Base-by-base conservation (phyloP, 2,113 vertebrate genomes). In the Takifugu bimaculatus region DNA sequence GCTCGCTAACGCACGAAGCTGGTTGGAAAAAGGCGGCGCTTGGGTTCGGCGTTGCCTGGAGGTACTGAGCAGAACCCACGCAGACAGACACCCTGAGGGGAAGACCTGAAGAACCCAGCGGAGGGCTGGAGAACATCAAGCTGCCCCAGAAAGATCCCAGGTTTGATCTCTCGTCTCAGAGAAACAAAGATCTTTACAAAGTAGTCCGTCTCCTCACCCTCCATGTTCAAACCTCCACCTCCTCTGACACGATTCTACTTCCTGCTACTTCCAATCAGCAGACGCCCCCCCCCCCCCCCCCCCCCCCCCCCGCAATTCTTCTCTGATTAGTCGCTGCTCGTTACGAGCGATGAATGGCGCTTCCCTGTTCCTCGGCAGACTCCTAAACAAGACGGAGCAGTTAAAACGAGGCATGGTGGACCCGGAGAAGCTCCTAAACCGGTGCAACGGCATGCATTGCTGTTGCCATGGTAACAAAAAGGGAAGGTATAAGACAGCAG, bases 1-100 rank as follows among this genome's bases (percentile, higher is more conserved):
- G 63, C 56, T 55, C 65, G 74, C 54, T 78, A 84, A 86, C 80
- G 70, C 74, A 78, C 75, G 74, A 78, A 81, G 82, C 78, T 78
- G 79, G 88, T 78, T 57, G 64, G 52, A 56, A 77, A 80, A n/a
- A 77, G 65, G 67, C 43, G 29, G 25, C 13, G 63, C 49, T 68
- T 69, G 70, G 78, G 66, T 65, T 78, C 28, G 57, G 27, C 61
- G 42, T 62, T 66, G 59, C 80, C 74, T 3, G 49, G 72, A 72
- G 79, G 75, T 20, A 80, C 82, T 78, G 78, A 77, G 80, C 55
- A 75, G 26, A 74, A 57, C 54, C 54, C 74, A 77, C 65, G 67
- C 83, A 82, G 80, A 80, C 70, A 64, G 72, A 55, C 60, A 45
- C 70, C 79, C 51, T 42, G 54, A 57, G 77, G 81, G 77, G 48